Conservation (phyloP, 2,113 vertebrate species). For the Myiozetetes cayanensis region DNA sequence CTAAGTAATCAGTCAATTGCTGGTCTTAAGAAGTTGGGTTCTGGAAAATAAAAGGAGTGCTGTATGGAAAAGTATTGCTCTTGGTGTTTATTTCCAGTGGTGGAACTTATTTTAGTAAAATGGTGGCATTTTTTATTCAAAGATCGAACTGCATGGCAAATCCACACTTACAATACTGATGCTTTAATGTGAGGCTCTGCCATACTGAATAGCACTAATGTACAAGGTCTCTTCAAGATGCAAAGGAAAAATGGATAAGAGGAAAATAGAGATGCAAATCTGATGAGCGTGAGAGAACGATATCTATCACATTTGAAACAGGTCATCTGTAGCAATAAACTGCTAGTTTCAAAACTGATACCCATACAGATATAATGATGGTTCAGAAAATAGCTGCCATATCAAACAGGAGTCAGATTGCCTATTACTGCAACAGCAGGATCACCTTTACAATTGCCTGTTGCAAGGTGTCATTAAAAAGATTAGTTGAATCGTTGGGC, state of each 20-base stretch:
- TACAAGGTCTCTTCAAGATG: neutral
- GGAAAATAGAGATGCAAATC: slow-evolving; percentile 60
- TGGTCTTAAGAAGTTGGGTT: slow-evolving; percentile 47
- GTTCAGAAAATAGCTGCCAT: slow-evolving; percentile 6
- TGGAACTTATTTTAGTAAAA: slow-evolving; percentile 32
- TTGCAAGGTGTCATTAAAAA: slow-evolving; percentile 49
- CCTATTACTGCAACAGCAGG: neutral
- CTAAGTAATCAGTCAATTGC: slow-evolving; percentile 73
- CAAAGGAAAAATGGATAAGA: slow-evolving; percentile 37
- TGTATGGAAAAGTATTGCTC: neutral
- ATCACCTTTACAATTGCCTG: slow-evolving; percentile 54
- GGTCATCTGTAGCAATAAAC: slow-evolving; percentile 61
- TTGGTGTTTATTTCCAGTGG: slow-evolving; percentile 25
- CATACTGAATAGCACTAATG: slow-evolving; percentile 8
- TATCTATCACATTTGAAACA: slow-evolving; percentile 50
- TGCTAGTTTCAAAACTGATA: slow-evolving; percentile 56
- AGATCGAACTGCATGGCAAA: slow-evolving; percentile 5
- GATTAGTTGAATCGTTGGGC: neutral
- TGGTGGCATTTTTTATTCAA: slow-evolving; percentile 59
- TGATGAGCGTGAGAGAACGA: slow-evolving; percentile 16
- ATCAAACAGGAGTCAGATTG: slow-evolving; percentile 28
- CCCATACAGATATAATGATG: slow-evolving; percentile 28
- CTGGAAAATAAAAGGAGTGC: slow-evolving; percentile 59
- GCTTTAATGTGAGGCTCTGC: slow-evolving; percentile 41
- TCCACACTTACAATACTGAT: neutral